Base-by-base conservation (phyloP, 2,797 vertebrate genomes). In the Galagoides demidoff region DNA sequence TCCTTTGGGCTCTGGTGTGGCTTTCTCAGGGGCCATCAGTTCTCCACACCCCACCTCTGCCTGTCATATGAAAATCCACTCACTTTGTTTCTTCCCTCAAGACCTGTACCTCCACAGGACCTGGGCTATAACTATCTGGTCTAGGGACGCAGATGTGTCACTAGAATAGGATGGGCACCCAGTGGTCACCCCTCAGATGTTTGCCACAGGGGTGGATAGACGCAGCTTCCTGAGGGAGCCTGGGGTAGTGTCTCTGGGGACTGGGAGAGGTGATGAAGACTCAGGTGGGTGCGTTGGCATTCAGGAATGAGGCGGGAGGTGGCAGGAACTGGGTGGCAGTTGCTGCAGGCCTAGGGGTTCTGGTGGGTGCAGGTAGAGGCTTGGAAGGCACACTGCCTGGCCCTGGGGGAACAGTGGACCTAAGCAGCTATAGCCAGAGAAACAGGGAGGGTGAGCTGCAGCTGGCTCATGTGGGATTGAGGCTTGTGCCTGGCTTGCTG, bases 41-140 rank as follows among this genome's bases (percentile, higher is more conserved):
- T 43, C 37, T 73, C 37, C 25, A 13, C 71, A 27, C 39, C 23
- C 23, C 23, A 23, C 22, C 63, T 31, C 4, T n/a, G 0, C 14
- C 45, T 17, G 6, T 45, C 74, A 49, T 22, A 5, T 9, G 22
- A 34, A 68, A 31, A n/a, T 29, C 39, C 68, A 23, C 13, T 68
- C 3, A 2, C 13, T 2, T 31, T n/a, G n/a, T 23, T 19, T n/a
- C 49, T 23, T 13, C n/a, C 5, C 17, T 9, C 0, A 16, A 59
- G 68, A 14, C 49, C 5, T 16, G n/a, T 49, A 22, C 74, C 14
- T 64, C 68, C 49, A 5, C 10, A 0, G 37, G 27, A 55, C 39
- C 37, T 59, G 23, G 63, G 37, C 59, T 68, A 23, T 17, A 49
- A 25, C 83, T 3, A 20, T 71, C 19, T 55, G 37, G 59, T 23